phyloP scores from a whole-genome alignment of 35 echinoderm and acorn worm genomes.

The Apostichopus japonicus region DNA sequence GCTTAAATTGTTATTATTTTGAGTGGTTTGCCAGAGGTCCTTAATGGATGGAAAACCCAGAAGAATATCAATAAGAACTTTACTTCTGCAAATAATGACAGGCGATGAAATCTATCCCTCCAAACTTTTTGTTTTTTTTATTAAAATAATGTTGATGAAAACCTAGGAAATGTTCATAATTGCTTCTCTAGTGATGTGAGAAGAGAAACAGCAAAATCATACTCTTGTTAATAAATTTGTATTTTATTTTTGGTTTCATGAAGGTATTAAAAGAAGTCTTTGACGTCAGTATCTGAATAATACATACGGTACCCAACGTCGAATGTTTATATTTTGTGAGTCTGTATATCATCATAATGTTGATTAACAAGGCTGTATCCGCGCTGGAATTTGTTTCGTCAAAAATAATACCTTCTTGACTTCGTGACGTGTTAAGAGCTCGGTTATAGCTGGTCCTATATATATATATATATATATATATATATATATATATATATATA shows the following conservation, averaged over 20 bases:
- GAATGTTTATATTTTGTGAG: background rate
- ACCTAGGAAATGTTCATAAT: background rate
- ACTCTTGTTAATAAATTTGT: background rate
- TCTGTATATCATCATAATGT: too few relatives aligned
- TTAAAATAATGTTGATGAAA: constrained; percentile 8
- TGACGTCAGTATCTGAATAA: too few relatives aligned
- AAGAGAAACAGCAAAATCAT: background rate
- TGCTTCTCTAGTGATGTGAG: background rate
- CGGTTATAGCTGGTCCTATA: too few relatives aligned
- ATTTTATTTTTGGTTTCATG: background rate
- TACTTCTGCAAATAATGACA: background rate
- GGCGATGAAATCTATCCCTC: background rate
- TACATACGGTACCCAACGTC: too few relatives aligned
- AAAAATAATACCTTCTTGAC: too few relatives aligned
- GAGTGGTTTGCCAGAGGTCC: background rate
- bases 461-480: too few relatives aligned
- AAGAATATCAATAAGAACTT: background rate
- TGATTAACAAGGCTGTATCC: too few relatives aligned
- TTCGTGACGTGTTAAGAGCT: too few relatives aligned
- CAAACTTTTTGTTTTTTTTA: background rate
- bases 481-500: too few relatives aligned
- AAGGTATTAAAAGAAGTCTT: too few relatives aligned
- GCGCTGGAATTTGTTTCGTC: too few relatives aligned
- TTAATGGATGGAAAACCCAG: background rate
- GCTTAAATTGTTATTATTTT: background rate